Conservation (phyloP, 2,797 vertebrate species). For the Paguma larvata region DNA sequence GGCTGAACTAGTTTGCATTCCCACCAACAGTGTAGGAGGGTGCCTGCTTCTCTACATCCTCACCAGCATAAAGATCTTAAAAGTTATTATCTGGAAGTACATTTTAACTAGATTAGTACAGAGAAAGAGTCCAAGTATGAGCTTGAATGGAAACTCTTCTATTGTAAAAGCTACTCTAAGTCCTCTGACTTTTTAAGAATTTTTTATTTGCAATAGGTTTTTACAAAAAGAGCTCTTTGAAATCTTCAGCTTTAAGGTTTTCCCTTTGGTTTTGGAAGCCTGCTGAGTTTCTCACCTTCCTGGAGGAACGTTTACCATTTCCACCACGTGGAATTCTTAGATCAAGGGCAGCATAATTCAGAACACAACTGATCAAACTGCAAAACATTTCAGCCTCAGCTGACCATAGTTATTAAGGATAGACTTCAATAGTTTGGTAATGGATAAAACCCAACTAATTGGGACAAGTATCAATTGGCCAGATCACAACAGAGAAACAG, state of each 20-base stretch:
- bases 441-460: background rate
- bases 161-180: background rate
- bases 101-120: background rate
- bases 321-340: background rate
- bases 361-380: background rate
- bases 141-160: background rate
- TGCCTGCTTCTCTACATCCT: too few species aligned
- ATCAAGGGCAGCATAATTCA: background rate
- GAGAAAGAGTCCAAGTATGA: background rate
- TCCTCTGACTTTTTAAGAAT: background rate
- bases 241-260: background rate
- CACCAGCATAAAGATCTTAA: background rate
- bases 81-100: background rate
- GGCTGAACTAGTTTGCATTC: too few species aligned
- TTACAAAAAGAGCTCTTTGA: background rate
- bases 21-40: too few species aligned
- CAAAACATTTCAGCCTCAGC: background rate
- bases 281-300: background rate
- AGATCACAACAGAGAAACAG: background rate
- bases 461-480: background rate
- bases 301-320: background rate
- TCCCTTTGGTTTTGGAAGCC: background rate
- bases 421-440: background rate
- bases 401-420: background rate
- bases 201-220: background rate